Evolutionary conservation across 2,888 invertebrate species (phyloP).

Genomic region (Tribolium freemani): DNA sequence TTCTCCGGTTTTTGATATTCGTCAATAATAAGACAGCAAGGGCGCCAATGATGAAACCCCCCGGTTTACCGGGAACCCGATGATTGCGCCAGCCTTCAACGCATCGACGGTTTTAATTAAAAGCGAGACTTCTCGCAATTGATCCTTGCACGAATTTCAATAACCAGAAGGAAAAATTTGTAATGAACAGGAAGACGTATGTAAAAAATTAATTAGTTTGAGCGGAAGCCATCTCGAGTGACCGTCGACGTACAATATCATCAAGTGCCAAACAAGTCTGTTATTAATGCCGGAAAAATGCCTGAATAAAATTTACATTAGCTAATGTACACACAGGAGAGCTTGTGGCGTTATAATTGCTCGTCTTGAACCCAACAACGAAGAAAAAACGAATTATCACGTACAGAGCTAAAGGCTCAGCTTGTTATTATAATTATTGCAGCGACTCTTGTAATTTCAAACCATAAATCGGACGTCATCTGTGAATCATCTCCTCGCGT

Average conservation of each 20-base stretch:
- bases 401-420: slow-evolving; percentile 14
- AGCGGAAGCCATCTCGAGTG: slow-evolving; percentile 5
- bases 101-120: background rate
- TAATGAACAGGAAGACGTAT: too few relatives aligned
- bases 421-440: slow-evolving; percentile 21
- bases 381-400: slow-evolving; percentile 15
- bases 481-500: background rate
- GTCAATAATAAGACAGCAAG: background rate
- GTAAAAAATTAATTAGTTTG: slow-evolving; percentile 18
- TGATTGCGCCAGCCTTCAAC: background rate
- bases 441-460: slow-evolving; percentile 11
- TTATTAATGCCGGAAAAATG: slow-evolving; percentile 18
- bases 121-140: background rate
- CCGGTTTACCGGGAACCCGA: background rate
- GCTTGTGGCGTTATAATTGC: slow-evolving; percentile 12
- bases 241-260: slow-evolving; percentile 10
- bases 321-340: slow-evolving; percentile 2
- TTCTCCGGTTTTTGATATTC: background rate
- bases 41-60: background rate
- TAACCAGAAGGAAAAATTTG: too few relatives aligned
- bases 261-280: background rate
- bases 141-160: too few relatives aligned
- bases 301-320: slow-evolving; percentile 22
- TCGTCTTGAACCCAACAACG: background rate
- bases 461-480: slow-evolving; percentile 3